These are phyloP conservation scores for Xiphorhynchus erythropygius DNA, from an alignment of 2,797 vertebrate species.

Conservation along the genomic window DNA sequence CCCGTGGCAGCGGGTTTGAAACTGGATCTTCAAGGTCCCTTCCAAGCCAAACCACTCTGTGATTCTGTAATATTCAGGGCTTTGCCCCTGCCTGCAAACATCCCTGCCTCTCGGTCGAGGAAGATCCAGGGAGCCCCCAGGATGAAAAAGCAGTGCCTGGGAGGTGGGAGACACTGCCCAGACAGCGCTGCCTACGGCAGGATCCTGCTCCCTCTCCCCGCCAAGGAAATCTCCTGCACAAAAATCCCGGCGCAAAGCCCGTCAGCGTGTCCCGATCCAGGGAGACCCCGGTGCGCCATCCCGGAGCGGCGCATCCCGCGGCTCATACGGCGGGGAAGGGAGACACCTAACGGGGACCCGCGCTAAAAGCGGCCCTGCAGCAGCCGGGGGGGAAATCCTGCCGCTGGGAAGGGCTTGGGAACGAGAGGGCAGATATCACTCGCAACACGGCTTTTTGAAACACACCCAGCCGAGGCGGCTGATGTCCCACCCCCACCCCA, in stretches of 20 bases:
- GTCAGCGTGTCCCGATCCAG: accelerated
- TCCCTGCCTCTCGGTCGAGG: accelerated
- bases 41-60: background rate
- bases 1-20: background rate
- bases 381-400: background rate
- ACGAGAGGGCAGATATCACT: accelerated
- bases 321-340: constrained; percentile 28
- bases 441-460: background rate
- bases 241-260: background rate
- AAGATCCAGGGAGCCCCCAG: background rate
- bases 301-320: background rate
- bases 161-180: background rate
- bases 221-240: background rate
- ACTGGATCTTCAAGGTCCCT: background rate
- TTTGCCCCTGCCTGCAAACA: background rate
- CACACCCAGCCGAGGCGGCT: accelerated
- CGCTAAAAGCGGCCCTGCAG: background rate
- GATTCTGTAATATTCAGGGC: accelerated
- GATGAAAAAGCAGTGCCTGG: accelerated
- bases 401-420: background rate
- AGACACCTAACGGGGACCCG: constrained; percentile 52
- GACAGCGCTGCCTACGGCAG: background rate
- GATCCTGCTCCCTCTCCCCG: background rate
- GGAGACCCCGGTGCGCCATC: background rate
- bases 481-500: background rate